Percentiles rank a stretch among this genome's conserved stretches.
Conservation (phyloP, 2,888 invertebrate species). For the Epirrhoe tristata region DNA sequence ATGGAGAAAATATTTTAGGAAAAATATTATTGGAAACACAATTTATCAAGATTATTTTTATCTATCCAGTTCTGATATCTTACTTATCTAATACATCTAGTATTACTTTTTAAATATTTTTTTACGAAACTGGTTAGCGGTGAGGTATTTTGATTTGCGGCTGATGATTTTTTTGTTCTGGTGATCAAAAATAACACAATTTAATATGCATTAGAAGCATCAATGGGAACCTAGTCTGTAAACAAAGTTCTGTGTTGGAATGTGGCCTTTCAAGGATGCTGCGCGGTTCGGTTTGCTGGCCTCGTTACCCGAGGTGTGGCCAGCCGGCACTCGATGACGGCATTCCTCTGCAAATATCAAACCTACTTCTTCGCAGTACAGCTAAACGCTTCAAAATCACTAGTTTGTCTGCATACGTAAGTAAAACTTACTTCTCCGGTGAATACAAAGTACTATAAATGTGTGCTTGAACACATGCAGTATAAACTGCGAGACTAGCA, state of each 20-base stretch:
- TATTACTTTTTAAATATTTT: constrained; percentile 48
- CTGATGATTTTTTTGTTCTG: no score
- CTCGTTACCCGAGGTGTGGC: constrained; percentile 75
- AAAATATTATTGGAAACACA: constrained; percentile 11
- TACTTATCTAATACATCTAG: constrained; percentile 39
- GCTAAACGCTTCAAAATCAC: constrained; percentile 45
- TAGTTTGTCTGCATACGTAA: constrained; percentile 39
- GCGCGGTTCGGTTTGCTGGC: constrained; percentile 58
- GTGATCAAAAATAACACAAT: constrained; percentile 14
- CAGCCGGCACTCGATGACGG: constrained; percentile 55
- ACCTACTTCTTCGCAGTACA: constrained; percentile 50
- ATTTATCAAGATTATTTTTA: background rate
- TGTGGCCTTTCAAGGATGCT: constrained; percentile 84
- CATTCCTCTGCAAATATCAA: constrained; percentile 70
- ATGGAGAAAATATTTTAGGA: constrained; percentile 42
- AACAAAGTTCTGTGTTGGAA: constrained; percentile 75
- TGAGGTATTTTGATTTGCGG: constrained; percentile 14
- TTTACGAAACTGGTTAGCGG: constrained; percentile 48
- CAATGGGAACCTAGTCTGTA: constrained; percentile 76
- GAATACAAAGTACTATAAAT: constrained; percentile 40
- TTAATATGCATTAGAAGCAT: constrained; percentile 56
- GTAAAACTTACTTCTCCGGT: constrained; percentile 27
- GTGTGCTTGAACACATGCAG: constrained; percentile 22
- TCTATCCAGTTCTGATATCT: constrained; percentile 28
- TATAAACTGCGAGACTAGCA: constrained; percentile 16